Evolutionary conservation across 2,113 vertebrate species (phyloP), one percentile per base, ranked within the genome.

Genomic region (Hydropotes inermis): DNA sequence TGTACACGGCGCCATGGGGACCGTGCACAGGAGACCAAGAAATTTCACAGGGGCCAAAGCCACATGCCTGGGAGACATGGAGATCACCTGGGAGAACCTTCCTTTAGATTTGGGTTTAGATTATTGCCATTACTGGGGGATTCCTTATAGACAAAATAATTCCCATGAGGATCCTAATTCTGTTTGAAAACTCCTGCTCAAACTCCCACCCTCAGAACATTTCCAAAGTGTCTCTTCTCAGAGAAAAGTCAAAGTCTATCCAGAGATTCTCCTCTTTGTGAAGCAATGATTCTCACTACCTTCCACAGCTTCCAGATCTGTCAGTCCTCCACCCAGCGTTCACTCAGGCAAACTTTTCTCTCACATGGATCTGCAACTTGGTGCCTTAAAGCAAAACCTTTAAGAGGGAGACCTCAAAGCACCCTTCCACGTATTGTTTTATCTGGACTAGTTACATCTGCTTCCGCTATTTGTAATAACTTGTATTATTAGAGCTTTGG

Each of bases 21-120:
- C 33, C 21, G 2, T 9, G 25, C 6, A 8, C 52, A 2, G 9
- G 25, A 39, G 5, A 39, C 1, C 0, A 1, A 33, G 3, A 10
- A 2, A 3, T 25, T 86, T 57, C 10, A 9, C 15, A n/a, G n/a
- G 28, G 0, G 2, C 13, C 52, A 39, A 39, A 67, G 7, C 50
- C 21, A 0, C 2, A 1, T 6, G 2, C 11, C 61, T 74, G 33
- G 9, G 6, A 33, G 17, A 12, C 10, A 2, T 2, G 12, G n/a
- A 39, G 3, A 3, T 12, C 3, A n/a, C 30, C 47, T 1, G 87
- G 11, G 5, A 6, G 45, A 9, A 3, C 19, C 17, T 87, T 30
- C n/a, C 13, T 70, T 47, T 27, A 88, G 45, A 39, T 11, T 60
- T 58, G 33, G 17, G 33, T 50, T 54, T 33, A 43, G 33, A 10